Percentiles rank a stretch among this genome's conserved stretches.
Conservation (phyloP, 2,797 vertebrate species). For the Crax fasciolata region DNA sequence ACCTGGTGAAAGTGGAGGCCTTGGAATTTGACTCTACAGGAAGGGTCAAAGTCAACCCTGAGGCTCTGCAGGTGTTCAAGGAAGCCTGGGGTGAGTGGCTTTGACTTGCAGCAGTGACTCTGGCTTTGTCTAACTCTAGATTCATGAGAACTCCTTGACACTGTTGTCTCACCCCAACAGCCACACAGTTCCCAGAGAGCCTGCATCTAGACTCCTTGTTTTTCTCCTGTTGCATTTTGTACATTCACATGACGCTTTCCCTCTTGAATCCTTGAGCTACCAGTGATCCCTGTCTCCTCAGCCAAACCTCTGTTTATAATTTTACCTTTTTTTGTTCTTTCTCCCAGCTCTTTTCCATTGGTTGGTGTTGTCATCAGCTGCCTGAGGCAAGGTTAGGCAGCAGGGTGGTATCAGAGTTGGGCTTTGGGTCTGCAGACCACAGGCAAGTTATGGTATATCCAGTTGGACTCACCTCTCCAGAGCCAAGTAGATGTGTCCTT, state of each 20-base stretch:
- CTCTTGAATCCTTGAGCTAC: background rate
- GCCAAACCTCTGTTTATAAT: background rate
- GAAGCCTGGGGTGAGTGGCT: conserved; percentile 89
- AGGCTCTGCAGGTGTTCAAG: conserved; percentile 87
- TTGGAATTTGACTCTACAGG: conserved; percentile 81
- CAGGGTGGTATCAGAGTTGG: accelerated
- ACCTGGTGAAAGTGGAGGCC: conserved; percentile 88
- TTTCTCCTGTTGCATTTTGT: background rate
- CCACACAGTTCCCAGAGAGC: background rate
- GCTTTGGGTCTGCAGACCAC: background rate
- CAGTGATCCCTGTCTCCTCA: background rate
- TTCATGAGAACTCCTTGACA: background rate
- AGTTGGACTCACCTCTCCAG: background rate
- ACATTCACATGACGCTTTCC: accelerated
- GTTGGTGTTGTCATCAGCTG: background rate
- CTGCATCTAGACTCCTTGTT: background rate
- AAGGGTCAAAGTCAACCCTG: conserved; percentile 89
- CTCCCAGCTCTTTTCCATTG: background rate
- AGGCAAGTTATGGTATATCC: background rate
- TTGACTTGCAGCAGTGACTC: accelerated
- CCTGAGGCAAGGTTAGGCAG: background rate
- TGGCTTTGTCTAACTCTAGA: background rate
- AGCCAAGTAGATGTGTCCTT: background rate
- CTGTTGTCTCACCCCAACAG: background rate
- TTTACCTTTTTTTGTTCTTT: background rate